Evolutionary conservation across 2,797 vertebrate genomes (phyloP).

Genomic region (Saxicola maurus): DNA sequence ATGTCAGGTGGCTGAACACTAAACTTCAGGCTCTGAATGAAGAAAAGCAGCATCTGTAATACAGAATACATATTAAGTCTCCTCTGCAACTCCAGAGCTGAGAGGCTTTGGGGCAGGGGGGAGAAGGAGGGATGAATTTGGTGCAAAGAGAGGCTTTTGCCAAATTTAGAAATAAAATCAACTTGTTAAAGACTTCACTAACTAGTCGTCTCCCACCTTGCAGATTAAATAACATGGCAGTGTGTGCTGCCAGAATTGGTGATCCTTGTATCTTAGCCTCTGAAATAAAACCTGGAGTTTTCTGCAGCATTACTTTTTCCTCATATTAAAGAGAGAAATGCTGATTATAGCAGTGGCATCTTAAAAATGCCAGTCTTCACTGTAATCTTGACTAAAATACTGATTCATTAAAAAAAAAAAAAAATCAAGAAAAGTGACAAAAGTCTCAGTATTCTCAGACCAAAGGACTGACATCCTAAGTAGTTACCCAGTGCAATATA

Average conservation of each 20-base stretch:
- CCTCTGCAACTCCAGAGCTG: not conserved
- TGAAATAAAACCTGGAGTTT: not conserved
- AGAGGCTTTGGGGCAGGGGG: rapidly evolving
- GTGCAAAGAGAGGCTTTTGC: not conserved
- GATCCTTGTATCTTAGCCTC: not conserved
- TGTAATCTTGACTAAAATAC: not conserved
- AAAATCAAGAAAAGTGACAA: not conserved
- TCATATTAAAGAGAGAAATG: not conserved
- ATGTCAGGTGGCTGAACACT: not conserved
- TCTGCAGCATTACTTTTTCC: not conserved
- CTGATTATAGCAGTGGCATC: not conserved
- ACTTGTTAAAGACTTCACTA: not conserved
- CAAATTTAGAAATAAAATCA: not conserved
- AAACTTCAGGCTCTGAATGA: not conserved
- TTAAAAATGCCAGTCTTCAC: not conserved
- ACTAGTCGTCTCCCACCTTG: not conserved
- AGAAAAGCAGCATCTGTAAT: not conserved
- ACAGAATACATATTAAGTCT: not conserved
- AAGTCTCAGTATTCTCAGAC: not conserved
- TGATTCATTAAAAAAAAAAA: not conserved
- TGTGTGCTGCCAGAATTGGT: rapidly evolving
- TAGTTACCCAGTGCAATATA: not conserved
- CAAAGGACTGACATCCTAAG: not conserved
- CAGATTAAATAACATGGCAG: not conserved
- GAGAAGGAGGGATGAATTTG: not conserved